Base-by-base conservation (phyloP, 2,113 vertebrate species). In the Campylorhamphus procurvoides region DNA sequence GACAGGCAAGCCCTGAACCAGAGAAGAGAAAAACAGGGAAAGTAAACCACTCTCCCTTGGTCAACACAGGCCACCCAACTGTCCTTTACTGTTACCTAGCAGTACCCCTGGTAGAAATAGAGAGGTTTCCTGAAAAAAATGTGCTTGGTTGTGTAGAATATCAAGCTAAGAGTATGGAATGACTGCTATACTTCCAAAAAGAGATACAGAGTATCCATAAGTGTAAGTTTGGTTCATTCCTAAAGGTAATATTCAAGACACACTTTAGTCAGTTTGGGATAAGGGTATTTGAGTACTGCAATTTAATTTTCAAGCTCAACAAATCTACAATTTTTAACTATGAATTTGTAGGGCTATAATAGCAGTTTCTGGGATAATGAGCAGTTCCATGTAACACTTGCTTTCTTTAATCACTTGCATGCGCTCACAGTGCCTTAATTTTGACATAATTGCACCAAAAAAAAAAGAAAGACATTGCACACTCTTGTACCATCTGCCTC, bases 401-500 rank as follows among this genome's bases (percentile, higher is more conserved):
- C 52, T 90, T 15, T 86, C 49, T 79, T 80, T 95, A 94, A 94
- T 88, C 59, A 77, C 67, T 83, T 62, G 42, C 69, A 84, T 60
- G 44, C 44, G 44, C 39, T 94, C 18, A 1, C 47, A 67, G 42
- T 69, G 72, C 67, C 84, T 81, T 69, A 77, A 81, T 94, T 96
- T 90, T 93, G 19, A 75, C 60, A 68, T 81, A 93, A 94, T 78
- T 86, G 44, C 68, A 59, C 40, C 40, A 40, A 60, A 77, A 78
- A n/a, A 85, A 95, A 79, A 87, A 44, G 71, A 79, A 55, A 95
- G 82, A 59, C 72, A 74, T 55, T 53, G 53, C 73, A 91, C 31
- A 73, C 62, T 77, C 24, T 94, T 69, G 49, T 28, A 80, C 81
- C 90, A 90, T 63, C 93, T 92, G 75, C 93, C 68, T 91, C 55